Conservation (phyloP, 2,797 vertebrate species). For the Danio tinwini region DNA sequence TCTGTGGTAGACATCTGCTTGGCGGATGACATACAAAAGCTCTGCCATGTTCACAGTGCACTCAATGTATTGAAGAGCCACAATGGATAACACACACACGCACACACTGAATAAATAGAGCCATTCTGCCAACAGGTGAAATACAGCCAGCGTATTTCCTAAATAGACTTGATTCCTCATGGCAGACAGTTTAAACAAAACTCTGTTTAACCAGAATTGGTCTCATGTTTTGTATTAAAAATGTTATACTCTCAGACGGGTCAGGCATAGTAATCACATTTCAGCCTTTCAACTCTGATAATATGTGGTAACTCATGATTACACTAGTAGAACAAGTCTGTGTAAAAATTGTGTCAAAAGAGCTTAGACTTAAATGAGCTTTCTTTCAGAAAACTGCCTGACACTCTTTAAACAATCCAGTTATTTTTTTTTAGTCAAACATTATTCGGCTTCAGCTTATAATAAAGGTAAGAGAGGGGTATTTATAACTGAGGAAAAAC, state of each 20-base stretch:
- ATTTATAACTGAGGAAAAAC: conserved; percentile 23
- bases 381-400: conserved; percentile 23
- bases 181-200: conserved; percentile 31
- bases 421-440: background rate
- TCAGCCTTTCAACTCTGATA: conserved; percentile 21
- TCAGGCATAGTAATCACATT: conserved; percentile 27
- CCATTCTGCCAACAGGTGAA: conserved; percentile 36
- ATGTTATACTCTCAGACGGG: background rate
- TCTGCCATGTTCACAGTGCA: conserved; percentile 36
- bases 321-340: conserved; percentile 13
- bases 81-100: conserved; percentile 28
- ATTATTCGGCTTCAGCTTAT: background rate
- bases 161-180: background rate
- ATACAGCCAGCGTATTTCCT: conserved; percentile 10
- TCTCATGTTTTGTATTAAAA: conserved; percentile 38
- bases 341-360: conserved; percentile 42
- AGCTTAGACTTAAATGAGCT: conserved; percentile 17
- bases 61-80: conserved; percentile 40
- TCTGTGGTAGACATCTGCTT: conserved; percentile 58
- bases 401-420: conserved; percentile 14
- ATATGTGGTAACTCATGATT: conserved; percentile 23
- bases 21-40: conserved; percentile 43
- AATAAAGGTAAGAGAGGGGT: background rate
- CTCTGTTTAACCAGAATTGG: conserved; percentile 32
- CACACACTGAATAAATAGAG: conserved; percentile 4